phyloP scores from a whole-genome alignment of 2,797 vertebrate genomes.

The Xenops minutus region DNA sequence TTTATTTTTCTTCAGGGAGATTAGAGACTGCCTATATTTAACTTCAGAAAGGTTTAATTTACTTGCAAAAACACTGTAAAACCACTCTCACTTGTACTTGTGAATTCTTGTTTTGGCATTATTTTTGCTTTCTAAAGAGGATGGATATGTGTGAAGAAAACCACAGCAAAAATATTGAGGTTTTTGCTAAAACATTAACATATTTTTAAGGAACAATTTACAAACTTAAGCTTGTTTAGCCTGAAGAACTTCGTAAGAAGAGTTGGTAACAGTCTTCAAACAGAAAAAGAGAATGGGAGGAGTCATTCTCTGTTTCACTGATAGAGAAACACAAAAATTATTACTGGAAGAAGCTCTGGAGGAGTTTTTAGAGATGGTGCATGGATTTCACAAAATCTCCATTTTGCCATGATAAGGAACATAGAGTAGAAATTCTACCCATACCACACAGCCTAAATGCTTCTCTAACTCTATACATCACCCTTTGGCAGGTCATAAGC shows the following conservation, averaged over 20 bases:
- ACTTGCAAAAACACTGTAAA: background rate
- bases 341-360: background rate
- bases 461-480: background rate
- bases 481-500: background rate
- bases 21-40: background rate
- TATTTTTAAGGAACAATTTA: background rate
- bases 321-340: background rate
- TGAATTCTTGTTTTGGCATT: background rate
- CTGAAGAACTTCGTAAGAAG: background rate
- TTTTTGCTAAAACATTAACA: background rate
- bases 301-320: background rate
- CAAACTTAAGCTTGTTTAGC: background rate
- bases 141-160: background rate
- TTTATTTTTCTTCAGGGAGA: background rate
- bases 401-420: background rate
- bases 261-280: background rate
- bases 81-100: background rate
- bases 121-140: background rate
- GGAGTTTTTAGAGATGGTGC: background rate
- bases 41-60: background rate
- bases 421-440: background rate
- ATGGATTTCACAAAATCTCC: background rate
- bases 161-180: background rate
- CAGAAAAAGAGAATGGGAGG: background rate
- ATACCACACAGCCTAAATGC: background rate